Base-by-base conservation (phyloP, 37 sponge, comb jelly and placozoan species). In the Petrosia ficiformis region DNA sequence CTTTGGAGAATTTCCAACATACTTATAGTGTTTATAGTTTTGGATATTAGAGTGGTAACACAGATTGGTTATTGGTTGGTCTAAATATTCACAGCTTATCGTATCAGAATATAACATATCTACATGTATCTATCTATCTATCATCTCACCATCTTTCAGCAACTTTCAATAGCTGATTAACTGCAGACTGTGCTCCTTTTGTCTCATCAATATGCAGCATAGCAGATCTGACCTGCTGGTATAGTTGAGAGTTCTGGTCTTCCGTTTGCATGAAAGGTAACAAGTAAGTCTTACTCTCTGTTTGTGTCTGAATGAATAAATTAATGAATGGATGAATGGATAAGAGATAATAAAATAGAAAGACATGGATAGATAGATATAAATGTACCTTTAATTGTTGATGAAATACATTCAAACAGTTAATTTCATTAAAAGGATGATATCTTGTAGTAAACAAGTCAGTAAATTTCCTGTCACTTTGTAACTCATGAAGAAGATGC, bases 261-360 rank as follows among this genome's bases (percentile, higher is more conserved):
- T 70, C 76, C 0, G 67, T 77, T 54, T 77, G 80, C 79, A 89
- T 83, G 80, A 89, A 89, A 21, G 89, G 89, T 32, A 82, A 64
- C 22, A 79, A 65, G 59, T 89, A 84, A 44, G 68, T 59, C 38
- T 71, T 77, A 30, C 61, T 33, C 77, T 80, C 80, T 34, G 82
- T 43, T 11, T 26, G 39, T 68, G 69, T 54, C 44, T 32, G 22
- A 57, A 24, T n/a, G 57, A n/a, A 29, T 31, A 33, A 28, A 41
- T 16, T 26, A 30, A 25, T 59, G 34, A 24, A 21, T n/a, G n/a
- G n/a, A n/a, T n/a, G n/a, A n/a, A n/a, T n/a, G n/a, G n/a, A n/a
- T n/a, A 48, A 19, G 8, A 48, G 8, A 48, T 19, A 19, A 48
- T 19, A 8, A 48, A 8, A 19, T 48, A 19, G 14, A 19, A 19